Base-by-base conservation (phyloP, 2,113 vertebrate species). In the Hassar affinis region DNA sequence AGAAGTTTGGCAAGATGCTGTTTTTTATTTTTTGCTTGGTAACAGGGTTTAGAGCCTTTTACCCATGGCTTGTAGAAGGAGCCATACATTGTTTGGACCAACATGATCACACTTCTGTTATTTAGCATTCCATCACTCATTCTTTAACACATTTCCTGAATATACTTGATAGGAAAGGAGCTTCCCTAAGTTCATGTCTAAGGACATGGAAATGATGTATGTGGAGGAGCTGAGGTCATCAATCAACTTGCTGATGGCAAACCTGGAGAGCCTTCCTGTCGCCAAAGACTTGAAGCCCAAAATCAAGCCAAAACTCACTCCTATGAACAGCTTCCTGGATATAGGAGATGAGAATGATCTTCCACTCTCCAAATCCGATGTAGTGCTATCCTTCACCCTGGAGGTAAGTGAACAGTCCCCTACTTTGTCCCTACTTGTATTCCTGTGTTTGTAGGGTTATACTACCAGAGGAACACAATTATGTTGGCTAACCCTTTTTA, bases 251-350 rank as follows among this genome's bases (percentile, higher is more conserved):
- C 93, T 99, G 33, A 98, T 99, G 97, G 96, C 96, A 49, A 99
- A 99, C 91, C 92, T 99, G 92, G 97, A 99, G 93, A 98, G 97
- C 89, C 96, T 98, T 80, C 97, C 98, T 0, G 98, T 99, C 81
- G 96, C 98, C 22, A 98, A 97, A 93, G 97, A 99, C 90, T 96
- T 97, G 90, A 98, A 98, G 86, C 97, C 97, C 89, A 88, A 88
- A 79, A 84, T 85, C 84, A 98, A 97, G 89, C 93, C 98, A 80
- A 99, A 99, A 77, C 93, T 97, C 80, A 96, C 96, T 4, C 93
- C 71, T 91, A 94, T 93, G 87, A 99, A 98, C 91, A 97, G 95
- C 90, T 99, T 99, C 92, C 88, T 99, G 92, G 97, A 99, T 90
- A 93, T 99, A 17, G 97, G 96, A 45, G 98, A 99, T 61, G 97